These are phyloP conservation scores for Petaurus breviceps DNA, from an alignment of 2,113 vertebrate species.

Conservation along the genomic window DNA sequence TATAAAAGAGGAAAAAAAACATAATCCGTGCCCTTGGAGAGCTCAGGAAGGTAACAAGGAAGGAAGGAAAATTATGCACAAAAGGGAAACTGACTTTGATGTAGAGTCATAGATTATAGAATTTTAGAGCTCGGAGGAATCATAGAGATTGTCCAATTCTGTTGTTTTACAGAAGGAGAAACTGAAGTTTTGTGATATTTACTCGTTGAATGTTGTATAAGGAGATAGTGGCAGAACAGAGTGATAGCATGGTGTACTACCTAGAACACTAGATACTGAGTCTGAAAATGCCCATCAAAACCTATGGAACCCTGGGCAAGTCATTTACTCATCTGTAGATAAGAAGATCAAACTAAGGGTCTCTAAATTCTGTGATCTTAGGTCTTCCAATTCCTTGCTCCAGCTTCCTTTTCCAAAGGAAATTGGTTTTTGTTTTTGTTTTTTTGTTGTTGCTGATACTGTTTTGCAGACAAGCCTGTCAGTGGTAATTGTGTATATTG, in stretches of 20 bases:
- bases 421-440: neutral
- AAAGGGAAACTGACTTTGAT: neutral
- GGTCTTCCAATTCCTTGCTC: neutral
- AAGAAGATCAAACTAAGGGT: neutral
- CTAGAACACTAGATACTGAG: neutral
- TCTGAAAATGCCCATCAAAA: neutral
- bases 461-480: neutral
- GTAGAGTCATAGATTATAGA: neutral
- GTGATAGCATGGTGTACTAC: neutral
- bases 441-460: neutral
- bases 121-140: neutral
- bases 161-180: neutral
- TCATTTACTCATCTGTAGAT: neutral
- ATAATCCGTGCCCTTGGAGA: neutral
- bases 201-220: neutral
- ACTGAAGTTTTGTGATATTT: neutral
- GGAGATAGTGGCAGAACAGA: neutral
- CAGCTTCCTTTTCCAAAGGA: neutral
- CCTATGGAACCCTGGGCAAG: neutral
- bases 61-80: neutral
- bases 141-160: neutral
- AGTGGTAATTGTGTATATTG: neutral
- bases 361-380: neutral
- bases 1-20: neutral
- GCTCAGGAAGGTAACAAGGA: neutral